Base-by-base conservation (phyloP, 92 coral and sea anemone genomes). In the Porites rus region DNA sequence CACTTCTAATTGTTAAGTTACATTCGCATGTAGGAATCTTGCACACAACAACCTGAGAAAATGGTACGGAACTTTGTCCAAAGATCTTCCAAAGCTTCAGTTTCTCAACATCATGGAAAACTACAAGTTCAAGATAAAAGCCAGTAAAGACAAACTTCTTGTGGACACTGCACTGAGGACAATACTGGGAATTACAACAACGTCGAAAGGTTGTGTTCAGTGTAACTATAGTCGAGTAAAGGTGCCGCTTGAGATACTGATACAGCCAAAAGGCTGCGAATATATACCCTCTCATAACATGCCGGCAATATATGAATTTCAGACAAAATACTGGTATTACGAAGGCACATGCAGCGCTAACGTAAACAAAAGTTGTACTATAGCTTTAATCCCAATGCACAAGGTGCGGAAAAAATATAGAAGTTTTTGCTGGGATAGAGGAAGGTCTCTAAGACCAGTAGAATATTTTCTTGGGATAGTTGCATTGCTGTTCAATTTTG, bases 221-320 rank as follows among this genome's bases (percentile, higher is more conserved):
- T 91, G 94, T 58, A 87, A 87, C 65, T 72, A 79, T 77, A 75
- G 87, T 21, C 77, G 89, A 78, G 70, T 43, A 4, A 79, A 87
- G 25, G 83, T 85, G 19, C 84, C 75, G 18, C 59, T 76, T n/a
- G 21, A 75, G 3, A 1, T 12, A 51, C 81, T 73, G 59, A 16
- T 28, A 24, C 71, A 60, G 8, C 54, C 67, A 1, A 61, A 65
- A 10, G 19, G 60, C 7, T 90, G 93, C 72, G 19, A 75, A 19
- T 90, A 79, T 46, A 53, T 90, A 65, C 93, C 89, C 7, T 28
- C 43, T 1, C 51, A 86, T 22, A 70, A 90, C 75, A 62, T 72
- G 43, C 79, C 87, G 8, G 20, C 67, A 53, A 84, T 85, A 24
- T 85, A 91, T 24, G 83, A 78, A n/a, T 52, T 82, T 70, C 85